Evolutionary conservation across 2,888 invertebrate genomes (phyloP).

Genomic region (Polietes domitor): DNA sequence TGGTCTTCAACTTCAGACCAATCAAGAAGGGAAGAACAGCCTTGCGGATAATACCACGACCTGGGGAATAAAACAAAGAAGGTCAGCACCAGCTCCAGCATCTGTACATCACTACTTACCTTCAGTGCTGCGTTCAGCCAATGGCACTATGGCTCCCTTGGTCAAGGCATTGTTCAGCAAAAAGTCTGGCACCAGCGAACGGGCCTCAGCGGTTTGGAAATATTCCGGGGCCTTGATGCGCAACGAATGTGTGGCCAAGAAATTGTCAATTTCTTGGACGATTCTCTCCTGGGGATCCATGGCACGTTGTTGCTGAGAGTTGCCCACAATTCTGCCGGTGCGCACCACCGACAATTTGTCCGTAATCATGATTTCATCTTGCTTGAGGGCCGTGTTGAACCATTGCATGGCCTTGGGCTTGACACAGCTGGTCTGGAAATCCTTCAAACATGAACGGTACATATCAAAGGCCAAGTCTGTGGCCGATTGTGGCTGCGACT

Average conservation of each 20-base stretch:
- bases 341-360: conserved; percentile 88
- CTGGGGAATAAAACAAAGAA: conserved; percentile 81
- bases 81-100: neutral
- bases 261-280: conserved; percentile 88
- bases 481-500: conserved; percentile 81
- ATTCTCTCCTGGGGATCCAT: conserved; percentile 81
- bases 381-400: conserved; percentile 85
- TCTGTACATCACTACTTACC: conserved; percentile 69
- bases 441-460: conserved; percentile 86
- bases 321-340: conserved; percentile 81
- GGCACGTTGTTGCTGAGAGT: conserved; percentile 71
- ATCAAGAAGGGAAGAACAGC: conserved; percentile 92
- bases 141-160: conserved; percentile 86
- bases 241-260: conserved; percentile 88
- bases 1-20: conserved; percentile 92
- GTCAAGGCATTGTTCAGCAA: conserved; percentile 82
- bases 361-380: conserved; percentile 88
- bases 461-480: conserved; percentile 85
- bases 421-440: conserved; percentile 87
- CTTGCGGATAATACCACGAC: conserved; percentile 91
- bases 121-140: conserved; percentile 82
- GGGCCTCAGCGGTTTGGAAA: conserved; percentile 80
- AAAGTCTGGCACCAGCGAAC: conserved; percentile 76
- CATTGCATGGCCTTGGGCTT: conserved; percentile 90
- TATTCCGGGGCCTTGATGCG: conserved; percentile 88